Percentiles rank a stretch among this genome's conserved stretches.
Conservation (phyloP, 2,888 invertebrate species). For the Acanthococcus lagerstroemiae region DNA sequence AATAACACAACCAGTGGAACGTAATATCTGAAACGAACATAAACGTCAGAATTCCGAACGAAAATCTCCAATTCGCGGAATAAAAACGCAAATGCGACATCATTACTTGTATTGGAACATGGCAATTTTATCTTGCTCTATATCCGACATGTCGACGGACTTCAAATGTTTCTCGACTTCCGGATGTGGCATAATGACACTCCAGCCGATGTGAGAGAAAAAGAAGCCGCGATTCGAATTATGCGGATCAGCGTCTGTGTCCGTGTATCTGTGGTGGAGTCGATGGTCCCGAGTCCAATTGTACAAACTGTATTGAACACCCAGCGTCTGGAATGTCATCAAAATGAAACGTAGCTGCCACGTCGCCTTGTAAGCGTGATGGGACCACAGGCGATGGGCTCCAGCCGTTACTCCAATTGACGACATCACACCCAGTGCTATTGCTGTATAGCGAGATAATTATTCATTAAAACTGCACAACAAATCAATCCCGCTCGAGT, state of each 20-base stretch:
- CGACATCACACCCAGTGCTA: constrained; percentile 31
- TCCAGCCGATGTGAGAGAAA: constrained; percentile 49
- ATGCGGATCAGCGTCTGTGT: constrained; percentile 45
- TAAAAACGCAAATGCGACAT: background rate
- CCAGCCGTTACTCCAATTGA: constrained; percentile 35
- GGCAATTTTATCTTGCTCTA: constrained; percentile 68
- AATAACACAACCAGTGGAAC: constrained; percentile 45
- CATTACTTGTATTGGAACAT: constrained; percentile 73
- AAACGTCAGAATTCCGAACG: background rate
- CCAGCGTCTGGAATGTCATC: constrained; percentile 33
- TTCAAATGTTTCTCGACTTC: constrained; percentile 57
- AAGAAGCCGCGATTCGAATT: constrained; percentile 47
- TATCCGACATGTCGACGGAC: constrained; percentile 70
- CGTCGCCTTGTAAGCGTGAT: constrained; percentile 34
- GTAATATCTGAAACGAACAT: constrained; percentile 44
- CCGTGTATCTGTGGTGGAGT: constrained; percentile 44
- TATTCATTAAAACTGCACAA: background rate
- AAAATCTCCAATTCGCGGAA: background rate
- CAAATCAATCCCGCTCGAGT: background rate
- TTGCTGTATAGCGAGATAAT: constrained; percentile 13
- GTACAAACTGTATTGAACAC: constrained; percentile 33
- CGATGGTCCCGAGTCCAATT: constrained; percentile 43
- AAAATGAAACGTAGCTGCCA: constrained; percentile 33
- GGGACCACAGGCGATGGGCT: constrained; percentile 35
- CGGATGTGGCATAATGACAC: constrained; percentile 43